These are phyloP conservation scores for Amphibalanus amphitrite DNA, from an alignment of 1,140 invertebrate genomes.

Conservation along the genomic window DNA sequence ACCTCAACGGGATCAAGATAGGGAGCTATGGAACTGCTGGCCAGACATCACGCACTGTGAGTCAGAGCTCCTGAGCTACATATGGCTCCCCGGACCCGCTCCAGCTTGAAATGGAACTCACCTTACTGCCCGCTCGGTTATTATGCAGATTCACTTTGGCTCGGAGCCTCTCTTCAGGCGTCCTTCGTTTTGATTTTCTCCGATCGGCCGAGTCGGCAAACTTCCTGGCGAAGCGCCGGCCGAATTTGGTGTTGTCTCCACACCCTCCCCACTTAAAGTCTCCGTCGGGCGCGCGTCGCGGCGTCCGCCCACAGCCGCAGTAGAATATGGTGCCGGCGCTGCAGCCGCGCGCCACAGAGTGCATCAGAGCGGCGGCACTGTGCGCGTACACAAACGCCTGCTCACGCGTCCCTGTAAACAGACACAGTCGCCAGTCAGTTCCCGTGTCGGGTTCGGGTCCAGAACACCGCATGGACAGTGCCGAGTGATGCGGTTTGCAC, in stretches of 20 bases:
- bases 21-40: too few relatives aligned
- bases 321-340: slow-evolving; percentile 42
- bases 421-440: too few relatives aligned
- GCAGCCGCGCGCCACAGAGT: slow-evolving; percentile 53
- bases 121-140: neutral
- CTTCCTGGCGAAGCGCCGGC: slow-evolving; percentile 30
- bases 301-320: slow-evolving; percentile 45
- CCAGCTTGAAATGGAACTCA: too few relatives aligned
- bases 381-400: slow-evolving; percentile 60
- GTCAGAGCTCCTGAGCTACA: too few relatives aligned
- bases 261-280: slow-evolving; percentile 54
- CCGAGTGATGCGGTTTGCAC: too few relatives aligned
- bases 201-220: slow-evolving; percentile 12
- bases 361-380: slow-evolving; percentile 49
- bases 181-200: slow-evolving; percentile 1
- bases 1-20: too few relatives aligned
- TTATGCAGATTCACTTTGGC: slow-evolving; percentile 3
- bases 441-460: too few relatives aligned
- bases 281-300: slow-evolving; percentile 32
- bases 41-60: too few relatives aligned
- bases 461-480: too few relatives aligned
- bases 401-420: slow-evolving; percentile 48
- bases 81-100: too few relatives aligned
- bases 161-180: neutral
- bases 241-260: slow-evolving; percentile 43